Evolutionary conservation across 2,113 vertebrate species (phyloP), one percentile per base, ranked within the genome.

Genomic region (Oreamnos americanus): DNA sequence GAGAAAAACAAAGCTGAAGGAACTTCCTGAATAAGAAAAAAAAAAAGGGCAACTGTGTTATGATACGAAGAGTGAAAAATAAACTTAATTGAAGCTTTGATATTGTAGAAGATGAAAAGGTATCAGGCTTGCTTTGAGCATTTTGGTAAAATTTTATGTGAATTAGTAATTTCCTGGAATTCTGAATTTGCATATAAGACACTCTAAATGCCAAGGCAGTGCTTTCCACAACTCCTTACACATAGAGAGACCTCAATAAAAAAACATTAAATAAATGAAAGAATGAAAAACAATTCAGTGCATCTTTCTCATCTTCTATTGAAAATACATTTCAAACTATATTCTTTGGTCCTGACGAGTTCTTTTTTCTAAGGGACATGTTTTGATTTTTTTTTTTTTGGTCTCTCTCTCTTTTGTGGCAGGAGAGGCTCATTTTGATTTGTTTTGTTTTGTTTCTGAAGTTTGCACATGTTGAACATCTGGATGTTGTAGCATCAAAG

Each of bases 401-500:
- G 1, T 62, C 6, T 71, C n/a, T 76, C 97, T 98, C 96, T 94
- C 96, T 98, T 98, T 97, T 94, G 94, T 93, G 87, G 87, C 86
- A 98, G 84, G 62, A 92, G 92, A 97, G 33, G 28, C 55, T 85
- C 86, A 53, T 97, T 98, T 98, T 96, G 85, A 95, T 97, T 98
- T 98, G 64, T 92, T 96, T 85, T 97, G 95, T 96, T 97, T 98
- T 97, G 47, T 97, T 97, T 98, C 96, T 98, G 95, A 85, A 97
- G 14, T 98, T 98, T 98, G 97, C 97, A 95, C 98, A 98, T 99
- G 98, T 98, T 98, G 97, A 98, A 98, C 99, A 99, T 97, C 98
- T 98, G 98, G 96, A 97, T 96, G 39, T 92, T 79, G 62, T 88
- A 96, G 67, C 97, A 96, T 98, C 97, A 98, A 98, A 98, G 97